These are phyloP conservation scores for Ceyx cyanopectus DNA, from an alignment of 2,113 vertebrate genomes.

Conservation along the genomic window DNA sequence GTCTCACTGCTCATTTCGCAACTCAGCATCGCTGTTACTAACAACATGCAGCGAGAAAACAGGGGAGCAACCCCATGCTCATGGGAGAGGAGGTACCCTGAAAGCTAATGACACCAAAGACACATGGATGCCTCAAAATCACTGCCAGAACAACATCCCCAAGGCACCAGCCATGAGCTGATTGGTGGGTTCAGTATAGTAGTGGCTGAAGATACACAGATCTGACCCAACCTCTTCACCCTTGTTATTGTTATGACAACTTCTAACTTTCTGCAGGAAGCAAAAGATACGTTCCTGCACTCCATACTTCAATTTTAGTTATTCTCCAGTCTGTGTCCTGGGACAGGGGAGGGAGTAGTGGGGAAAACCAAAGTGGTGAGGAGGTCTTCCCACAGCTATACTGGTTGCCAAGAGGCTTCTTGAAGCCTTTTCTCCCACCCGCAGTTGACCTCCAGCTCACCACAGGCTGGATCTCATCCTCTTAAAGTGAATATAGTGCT, in stretches of 20 bases:
- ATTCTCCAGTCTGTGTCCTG: neutral
- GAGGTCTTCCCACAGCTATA: rapidly evolving
- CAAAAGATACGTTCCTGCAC: neutral
- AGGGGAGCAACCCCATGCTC: neutral
- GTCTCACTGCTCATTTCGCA: rapidly evolving
- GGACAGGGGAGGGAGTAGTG: neutral
- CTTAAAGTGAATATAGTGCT: neutral
- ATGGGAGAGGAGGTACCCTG: neutral
- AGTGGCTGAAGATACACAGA: rapidly evolving
- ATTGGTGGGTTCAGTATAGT: neutral
- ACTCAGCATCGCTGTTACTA: neutral
- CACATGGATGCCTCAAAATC: neutral
- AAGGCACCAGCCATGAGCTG: neutral
- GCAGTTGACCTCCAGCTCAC: neutral
- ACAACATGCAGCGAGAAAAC: neutral
- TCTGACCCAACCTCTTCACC: neutral
- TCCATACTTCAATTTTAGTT: neutral
- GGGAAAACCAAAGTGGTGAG: neutral
- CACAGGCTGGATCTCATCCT: neutral
- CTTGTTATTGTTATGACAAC: neutral
- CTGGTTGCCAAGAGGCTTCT: rapidly evolving
- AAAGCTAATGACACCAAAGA: neutral
- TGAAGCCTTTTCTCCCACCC: neutral
- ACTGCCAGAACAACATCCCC: neutral
- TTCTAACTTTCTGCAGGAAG: neutral